Evolutionary conservation across 92 coral and sea anemone species (phyloP), one percentile per base, ranked within the genome.

Genomic region (Blastomussa wellsi): DNA sequence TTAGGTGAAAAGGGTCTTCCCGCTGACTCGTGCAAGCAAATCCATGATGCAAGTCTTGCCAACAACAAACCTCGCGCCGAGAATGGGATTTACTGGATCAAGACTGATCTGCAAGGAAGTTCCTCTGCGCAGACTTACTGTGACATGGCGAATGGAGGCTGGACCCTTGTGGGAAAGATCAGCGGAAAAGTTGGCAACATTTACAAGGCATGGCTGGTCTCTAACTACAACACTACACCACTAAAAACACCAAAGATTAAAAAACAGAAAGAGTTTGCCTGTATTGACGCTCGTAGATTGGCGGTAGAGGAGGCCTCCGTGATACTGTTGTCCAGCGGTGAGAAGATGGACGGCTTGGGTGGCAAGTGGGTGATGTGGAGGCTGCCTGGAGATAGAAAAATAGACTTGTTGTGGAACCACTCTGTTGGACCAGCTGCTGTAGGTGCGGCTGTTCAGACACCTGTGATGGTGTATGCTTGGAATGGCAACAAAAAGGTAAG

Each of bases 121-220:
- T 76, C 72, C 8, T 81, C 85, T 24, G 82, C 47, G 66, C 92
- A 89, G 88, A 94, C 97, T 31, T 94, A 80, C 90, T 94, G 98
- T 77, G 98, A 94, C 42, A 92, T 94, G 86, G 81, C 68, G 20
- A 92, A 90, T 57, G 98, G 98, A 44, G 98, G 98, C 55, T 94
- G 98, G 98, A 94, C 95, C 17, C 90, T 94, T 32, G 93, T 92
- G 36, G 98, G 98, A n/a, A 94, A 94, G 83, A 76, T 94, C 49
- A 92, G 93, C 64, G 98, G 98, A 17, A 89, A 86, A 1, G 60
- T 76, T 47, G 92, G 95, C 5, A 88, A 92, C 47, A 88, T 94
- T 48, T 90, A 90, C 82, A 51, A 82, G 70, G 62, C 79, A 35
- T 94, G 98, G 95, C 86, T 94, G 79, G 86, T 94, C 20, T 74